phyloP scores from a whole-genome alignment of 2,113 vertebrate species.

The Anser cygnoides region DNA sequence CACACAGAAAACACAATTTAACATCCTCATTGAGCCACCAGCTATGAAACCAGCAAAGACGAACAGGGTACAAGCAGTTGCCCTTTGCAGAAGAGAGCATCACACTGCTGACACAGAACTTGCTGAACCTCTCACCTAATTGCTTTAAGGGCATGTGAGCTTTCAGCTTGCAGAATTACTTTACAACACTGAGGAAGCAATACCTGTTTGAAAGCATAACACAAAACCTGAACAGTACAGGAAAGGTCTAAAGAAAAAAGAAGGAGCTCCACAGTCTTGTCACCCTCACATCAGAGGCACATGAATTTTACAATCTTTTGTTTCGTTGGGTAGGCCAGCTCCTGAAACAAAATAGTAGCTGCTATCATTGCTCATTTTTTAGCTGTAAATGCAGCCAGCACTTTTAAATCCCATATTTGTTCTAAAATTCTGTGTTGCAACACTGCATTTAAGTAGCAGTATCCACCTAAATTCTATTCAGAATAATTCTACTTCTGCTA shows the following conservation, averaged over 20 bases:
- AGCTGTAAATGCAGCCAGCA: not conserved
- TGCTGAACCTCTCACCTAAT: not conserved
- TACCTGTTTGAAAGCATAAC: not conserved
- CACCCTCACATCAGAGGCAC: not conserved
- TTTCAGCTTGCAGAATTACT: not conserved
- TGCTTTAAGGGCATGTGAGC: not conserved
- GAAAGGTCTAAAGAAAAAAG: not conserved
- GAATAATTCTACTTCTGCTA: not conserved
- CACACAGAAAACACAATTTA: not conserved
- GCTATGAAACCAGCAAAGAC: not conserved
- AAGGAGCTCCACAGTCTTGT: not conserved
- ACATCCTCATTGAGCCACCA: not conserved
- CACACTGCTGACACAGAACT: not conserved
- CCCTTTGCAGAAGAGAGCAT: not conserved
- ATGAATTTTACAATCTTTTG: not conserved
- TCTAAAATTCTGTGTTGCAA: not conserved
- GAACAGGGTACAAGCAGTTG: rapidly evolving
- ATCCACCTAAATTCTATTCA: not conserved
- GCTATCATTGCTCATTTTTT: not conserved
- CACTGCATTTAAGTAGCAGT: not conserved
- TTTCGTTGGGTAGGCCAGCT: not conserved
- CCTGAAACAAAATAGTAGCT: not conserved
- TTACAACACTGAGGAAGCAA: not conserved
- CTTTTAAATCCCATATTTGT: not conserved
- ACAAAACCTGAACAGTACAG: rapidly evolving